These are phyloP conservation scores for Sceloporus undulatus DNA, from an alignment of 2,113 vertebrate species.

Conservation along the genomic window DNA sequence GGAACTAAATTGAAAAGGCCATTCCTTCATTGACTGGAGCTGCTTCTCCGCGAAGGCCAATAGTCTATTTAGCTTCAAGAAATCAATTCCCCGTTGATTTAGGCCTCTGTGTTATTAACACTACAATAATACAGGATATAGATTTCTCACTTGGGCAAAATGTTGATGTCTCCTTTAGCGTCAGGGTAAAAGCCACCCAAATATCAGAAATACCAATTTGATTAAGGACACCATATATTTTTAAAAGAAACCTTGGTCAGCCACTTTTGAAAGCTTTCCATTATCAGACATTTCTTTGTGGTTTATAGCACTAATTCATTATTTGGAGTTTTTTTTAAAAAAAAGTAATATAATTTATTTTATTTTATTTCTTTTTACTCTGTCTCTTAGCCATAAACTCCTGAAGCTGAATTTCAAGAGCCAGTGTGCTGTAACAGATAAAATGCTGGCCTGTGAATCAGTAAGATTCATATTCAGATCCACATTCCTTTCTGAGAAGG, in stretches of 20 bases:
- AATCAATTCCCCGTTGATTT: constrained; percentile 76
- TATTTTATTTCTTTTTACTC: background rate
- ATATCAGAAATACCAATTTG: constrained; percentile 45
- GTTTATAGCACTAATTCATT: background rate
- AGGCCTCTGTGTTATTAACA: constrained; percentile 75
- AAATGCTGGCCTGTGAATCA: background rate
- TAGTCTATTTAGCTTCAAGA: constrained; percentile 72
- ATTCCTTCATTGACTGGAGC: constrained; percentile 59
- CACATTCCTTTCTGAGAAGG: background rate
- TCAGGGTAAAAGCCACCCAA: constrained; percentile 58
- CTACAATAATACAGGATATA: constrained; percentile 70
- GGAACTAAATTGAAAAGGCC: constrained; percentile 73
- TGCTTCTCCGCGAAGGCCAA: constrained; percentile 54
- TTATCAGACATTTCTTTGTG: background rate
- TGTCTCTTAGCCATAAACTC: background rate
- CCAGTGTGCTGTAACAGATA: background rate
- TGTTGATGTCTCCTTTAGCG: constrained; percentile 52
- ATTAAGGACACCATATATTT: constrained; percentile 4
- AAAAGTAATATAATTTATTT: background rate
- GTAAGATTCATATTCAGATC: background rate
- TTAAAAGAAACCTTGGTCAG: background rate
- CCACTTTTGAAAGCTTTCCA: constrained; percentile 7
- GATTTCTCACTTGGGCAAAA: constrained; percentile 68
- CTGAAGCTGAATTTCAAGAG: background rate
- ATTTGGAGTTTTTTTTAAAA: background rate